These are phyloP conservation scores for Heterochromis multidens DNA, from an alignment of 2,113 vertebrate species.

Conservation along the genomic window DNA sequence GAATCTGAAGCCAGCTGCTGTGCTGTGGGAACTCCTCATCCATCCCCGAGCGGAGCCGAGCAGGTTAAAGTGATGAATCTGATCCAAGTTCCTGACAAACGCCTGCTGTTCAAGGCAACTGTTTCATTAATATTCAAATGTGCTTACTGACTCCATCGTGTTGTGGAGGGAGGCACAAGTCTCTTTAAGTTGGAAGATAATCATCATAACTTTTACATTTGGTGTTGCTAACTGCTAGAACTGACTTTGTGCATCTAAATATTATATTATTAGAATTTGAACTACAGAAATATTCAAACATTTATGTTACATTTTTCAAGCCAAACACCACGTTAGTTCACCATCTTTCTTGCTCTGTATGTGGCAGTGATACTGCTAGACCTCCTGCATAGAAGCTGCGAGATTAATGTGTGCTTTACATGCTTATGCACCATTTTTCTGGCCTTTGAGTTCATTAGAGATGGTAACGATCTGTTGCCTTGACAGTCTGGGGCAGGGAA, in stretches of 20 bases:
- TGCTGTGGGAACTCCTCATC: constrained; percentile 47
- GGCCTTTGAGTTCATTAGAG: constrained; percentile 62
- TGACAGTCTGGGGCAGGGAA: constrained; percentile 36
- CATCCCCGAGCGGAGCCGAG: constrained; percentile 36
- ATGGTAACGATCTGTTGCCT: constrained; percentile 51
- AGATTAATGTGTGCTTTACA: constrained; percentile 49
- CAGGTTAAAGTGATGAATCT: constrained; percentile 68
- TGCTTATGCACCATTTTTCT: constrained; percentile 14
- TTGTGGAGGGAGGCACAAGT: constrained; percentile 7
- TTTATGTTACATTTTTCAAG: neutral
- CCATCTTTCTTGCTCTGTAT: neutral
- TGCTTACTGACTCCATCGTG: constrained; percentile 23
- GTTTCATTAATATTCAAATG: constrained; percentile 72
- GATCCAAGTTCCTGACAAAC: constrained; percentile 67
- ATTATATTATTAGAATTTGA: constrained; percentile 1
- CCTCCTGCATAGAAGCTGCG: constrained; percentile 1
- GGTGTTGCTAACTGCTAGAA: neutral
- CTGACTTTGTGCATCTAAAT: neutral
- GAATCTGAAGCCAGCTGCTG: constrained; percentile 36
- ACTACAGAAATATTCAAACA: neutral
- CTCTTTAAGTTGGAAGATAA: constrained; percentile 44
- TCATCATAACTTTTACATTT: constrained; percentile 37
- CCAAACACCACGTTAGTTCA: neutral
- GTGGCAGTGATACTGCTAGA: neutral
- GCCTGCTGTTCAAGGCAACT: constrained; percentile 72